Evolutionary conservation across 2,113 vertebrate genomes (phyloP), one percentile per base, ranked within the genome.

Genomic region (Apteryx mantelli): DNA sequence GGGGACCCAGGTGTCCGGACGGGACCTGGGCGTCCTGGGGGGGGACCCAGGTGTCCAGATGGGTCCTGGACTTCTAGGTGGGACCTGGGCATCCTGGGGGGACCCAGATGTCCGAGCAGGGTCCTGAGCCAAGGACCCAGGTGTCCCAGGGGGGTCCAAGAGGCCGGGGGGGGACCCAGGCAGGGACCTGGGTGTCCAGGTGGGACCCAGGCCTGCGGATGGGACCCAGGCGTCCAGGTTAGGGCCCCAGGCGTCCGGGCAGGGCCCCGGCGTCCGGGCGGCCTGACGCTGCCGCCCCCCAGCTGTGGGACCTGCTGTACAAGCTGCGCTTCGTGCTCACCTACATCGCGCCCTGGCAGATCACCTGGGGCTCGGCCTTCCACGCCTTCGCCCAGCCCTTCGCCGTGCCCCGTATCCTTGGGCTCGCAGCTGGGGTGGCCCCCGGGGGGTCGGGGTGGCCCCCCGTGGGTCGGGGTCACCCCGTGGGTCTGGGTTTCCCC

Each of bases 301-400:
- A 99, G 99, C 98, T 99, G 91, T 99, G 99, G 99, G 99, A 99
- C 95, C 98, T 99, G 92, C 97, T 99, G 86, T 99, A 99, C 97
- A 99, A 99, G 96, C 98, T 99, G 77, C 99, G 99, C 13, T 99
- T 99, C 8, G 99, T 99, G 84, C 95, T 99, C 96, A 99, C 99
- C 68, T 99, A 99, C 98, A 99, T 99, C 9, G 99, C 99, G 1
- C 99, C 99, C 25, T 99, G 99, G 99, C 99, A 99, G 97, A 99
- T 99, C 96, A 99, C 99, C 53, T 99, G 99, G 99, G 99, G 99
- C 86, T 99, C 99, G 0, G 99, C 99, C 58, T 99, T 99, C 97
- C 99, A 99, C 4, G 99, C 99, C 86, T 99, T 99, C 10, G 99
- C 99, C 89, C 99, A 99, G 92, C 99, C 99, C 6, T 99, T 99